Evolutionary conservation across 2,797 vertebrate genomes (phyloP).

Genomic region (Pipistrellus kuhlii): DNA sequence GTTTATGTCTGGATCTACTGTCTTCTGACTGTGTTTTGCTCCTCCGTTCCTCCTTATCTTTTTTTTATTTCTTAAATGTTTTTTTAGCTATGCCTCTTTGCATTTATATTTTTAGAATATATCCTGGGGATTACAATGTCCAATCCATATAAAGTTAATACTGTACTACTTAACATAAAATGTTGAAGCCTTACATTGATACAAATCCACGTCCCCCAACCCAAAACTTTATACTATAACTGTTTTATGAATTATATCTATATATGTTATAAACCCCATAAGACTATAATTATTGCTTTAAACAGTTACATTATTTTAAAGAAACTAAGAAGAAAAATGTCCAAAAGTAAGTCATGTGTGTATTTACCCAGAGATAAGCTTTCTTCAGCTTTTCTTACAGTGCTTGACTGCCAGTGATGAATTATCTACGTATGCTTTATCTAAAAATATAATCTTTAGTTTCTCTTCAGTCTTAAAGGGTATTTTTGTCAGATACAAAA

Average conservation of each 20-base stretch:
- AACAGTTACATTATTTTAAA: constrained; percentile 30
- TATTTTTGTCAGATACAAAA: neutral
- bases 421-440: constrained; percentile 22
- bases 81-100: constrained; percentile 40
- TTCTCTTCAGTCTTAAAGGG: neutral
- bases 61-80: constrained; percentile 16
- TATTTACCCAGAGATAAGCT: neutral
- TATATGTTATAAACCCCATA: neutral
- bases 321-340: neutral
- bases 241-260: neutral
- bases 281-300: constrained; percentile 5
- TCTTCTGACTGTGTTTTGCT: constrained; percentile 24
- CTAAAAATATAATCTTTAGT: constrained; percentile 35
- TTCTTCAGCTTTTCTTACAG: constrained; percentile 48
- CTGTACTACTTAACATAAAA: constrained; percentile 40
- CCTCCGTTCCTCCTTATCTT: neutral
- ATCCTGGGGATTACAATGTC: neutral
- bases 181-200: neutral
- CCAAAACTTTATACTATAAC: neutral
- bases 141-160: constrained; percentile 33
- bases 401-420: neutral
- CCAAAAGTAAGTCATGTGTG: neutral
- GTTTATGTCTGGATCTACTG: neutral
- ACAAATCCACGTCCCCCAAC: neutral
- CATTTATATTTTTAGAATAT: constrained; percentile 33